Conservation (phyloP, 1,140 invertebrate genomes). For the Anadara kagoshimensis region DNA sequence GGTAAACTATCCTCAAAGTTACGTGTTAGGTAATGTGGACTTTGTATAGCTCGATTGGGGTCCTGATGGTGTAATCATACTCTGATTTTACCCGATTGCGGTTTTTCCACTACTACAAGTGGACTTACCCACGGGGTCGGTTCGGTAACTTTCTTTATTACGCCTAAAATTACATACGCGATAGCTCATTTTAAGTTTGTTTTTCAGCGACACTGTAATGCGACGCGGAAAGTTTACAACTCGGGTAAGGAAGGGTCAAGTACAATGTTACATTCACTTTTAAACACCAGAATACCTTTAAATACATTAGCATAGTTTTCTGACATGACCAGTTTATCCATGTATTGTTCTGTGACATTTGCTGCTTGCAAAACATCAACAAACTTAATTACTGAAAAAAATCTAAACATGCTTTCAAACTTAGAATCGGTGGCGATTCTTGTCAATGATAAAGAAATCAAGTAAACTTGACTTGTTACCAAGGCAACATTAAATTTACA, state of each 20-base stretch:
- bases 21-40: conserved; percentile 65
- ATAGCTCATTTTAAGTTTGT: conserved; percentile 32
- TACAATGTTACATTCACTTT: conserved; percentile 47
- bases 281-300: conserved; percentile 24
- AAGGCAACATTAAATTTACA: too few species aligned
- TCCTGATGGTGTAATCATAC: too few species aligned
- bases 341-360: too few species aligned
- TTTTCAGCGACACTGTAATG: conserved; percentile 47
- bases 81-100: conserved; percentile 73
- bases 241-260: conserved; percentile 42
- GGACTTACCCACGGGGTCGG: too few species aligned
- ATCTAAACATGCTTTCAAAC: too few species aligned
- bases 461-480: too few species aligned
- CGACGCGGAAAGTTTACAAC: conserved; percentile 46
- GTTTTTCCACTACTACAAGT: conserved; percentile 58
- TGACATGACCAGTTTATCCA: conserved; percentile 47
- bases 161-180: conserved; percentile 25
- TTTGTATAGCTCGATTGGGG: conserved; percentile 11
- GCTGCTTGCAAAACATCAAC: too few species aligned
- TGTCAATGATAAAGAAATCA: too few species aligned
- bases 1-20: too few species aligned
- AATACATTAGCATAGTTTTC: conserved; percentile 28
- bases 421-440: too few species aligned
- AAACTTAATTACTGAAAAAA: too few species aligned
- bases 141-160: conserved; percentile 40